phyloP scores from a whole-genome alignment of 2,797 vertebrate genomes.

The Pseudochirops corinnae region DNA sequence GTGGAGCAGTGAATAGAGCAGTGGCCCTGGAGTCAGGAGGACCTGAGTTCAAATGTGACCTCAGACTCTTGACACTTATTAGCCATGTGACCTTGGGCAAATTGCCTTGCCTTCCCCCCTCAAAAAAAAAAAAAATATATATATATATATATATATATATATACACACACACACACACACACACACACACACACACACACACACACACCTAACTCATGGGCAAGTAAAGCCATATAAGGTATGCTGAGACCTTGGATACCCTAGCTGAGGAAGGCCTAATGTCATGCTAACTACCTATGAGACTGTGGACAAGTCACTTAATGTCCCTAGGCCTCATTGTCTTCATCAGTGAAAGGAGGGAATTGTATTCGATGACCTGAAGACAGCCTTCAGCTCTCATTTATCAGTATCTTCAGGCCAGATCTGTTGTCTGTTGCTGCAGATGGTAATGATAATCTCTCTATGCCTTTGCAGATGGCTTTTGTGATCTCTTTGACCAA shows the following conservation, averaged over 20 bases:
- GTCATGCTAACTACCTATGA: neutral
- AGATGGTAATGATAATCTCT: neutral
- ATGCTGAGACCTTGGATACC: neutral
- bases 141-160: too few relatives aligned
- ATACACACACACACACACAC: too few relatives aligned
- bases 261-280: neutral
- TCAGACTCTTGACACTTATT: too few relatives aligned
- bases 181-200: too few relatives aligned
- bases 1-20: too few relatives aligned
- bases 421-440: neutral
- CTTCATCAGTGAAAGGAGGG: neutral
- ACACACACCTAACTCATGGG: neutral
- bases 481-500: neutral
- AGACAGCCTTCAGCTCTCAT: neutral
- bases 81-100: too few relatives aligned
- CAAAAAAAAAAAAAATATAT: too few relatives aligned
- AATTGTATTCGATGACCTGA: neutral
- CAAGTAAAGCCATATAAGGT: neutral
- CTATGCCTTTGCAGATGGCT: neutral
- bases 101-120: too few relatives aligned
- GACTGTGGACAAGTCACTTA: neutral
- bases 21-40: too few relatives aligned
- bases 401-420: neutral
- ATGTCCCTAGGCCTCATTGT: neutral
- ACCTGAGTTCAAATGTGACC: too few relatives aligned